Conservation (phyloP, 2,797 vertebrate genomes). For the Chlorospingus semifuscus region DNA sequence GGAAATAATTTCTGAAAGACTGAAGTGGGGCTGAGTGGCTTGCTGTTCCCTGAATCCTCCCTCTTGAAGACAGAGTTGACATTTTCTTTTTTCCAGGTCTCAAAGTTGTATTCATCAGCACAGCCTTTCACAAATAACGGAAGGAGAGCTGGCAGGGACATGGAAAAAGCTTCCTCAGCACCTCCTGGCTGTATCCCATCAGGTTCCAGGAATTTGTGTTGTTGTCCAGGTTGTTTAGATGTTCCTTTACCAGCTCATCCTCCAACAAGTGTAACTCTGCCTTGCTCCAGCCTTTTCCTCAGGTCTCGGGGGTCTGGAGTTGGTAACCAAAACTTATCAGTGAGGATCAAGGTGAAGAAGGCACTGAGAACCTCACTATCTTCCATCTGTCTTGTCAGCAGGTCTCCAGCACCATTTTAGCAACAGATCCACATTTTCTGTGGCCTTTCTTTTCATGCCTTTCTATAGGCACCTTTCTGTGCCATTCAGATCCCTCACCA, state of each 20-base stretch:
- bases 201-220: neutral
- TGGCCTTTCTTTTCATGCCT: neutral
- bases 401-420: neutral
- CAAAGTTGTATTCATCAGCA: neutral
- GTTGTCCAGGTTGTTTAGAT: neutral
- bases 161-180: neutral
- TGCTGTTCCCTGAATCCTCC: neutral
- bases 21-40: neutral
- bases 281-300: neutral
- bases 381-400: neutral
- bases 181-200: neutral
- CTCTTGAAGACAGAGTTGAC: neutral
- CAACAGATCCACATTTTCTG: neutral
- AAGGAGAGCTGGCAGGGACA: neutral
- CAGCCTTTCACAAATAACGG: neutral
- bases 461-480: rapidly evolving
- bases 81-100: neutral
- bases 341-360: neutral
- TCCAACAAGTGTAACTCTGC: neutral
- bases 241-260: neutral
- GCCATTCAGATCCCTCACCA: rapidly evolving
- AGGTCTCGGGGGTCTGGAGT: neutral
- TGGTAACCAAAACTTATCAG: neutral
- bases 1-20: neutral
- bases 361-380: rapidly evolving